Evolutionary conservation across 2,888 invertebrate genomes (phyloP).

Genomic region (Cantharis rustica): DNA sequence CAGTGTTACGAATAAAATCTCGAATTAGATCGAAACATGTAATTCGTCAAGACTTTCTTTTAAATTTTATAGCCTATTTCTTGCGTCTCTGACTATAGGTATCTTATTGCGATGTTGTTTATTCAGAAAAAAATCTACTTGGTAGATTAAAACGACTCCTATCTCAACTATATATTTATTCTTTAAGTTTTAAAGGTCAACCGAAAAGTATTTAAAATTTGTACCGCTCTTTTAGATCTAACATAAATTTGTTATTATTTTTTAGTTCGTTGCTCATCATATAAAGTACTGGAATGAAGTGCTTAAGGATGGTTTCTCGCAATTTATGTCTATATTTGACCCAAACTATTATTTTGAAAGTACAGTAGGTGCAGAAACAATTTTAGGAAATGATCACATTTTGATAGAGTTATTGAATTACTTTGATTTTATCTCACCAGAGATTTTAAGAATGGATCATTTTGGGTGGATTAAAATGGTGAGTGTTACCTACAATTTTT

Average conservation of each 20-base stretch:
- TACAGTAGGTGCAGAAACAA: conserved; percentile 71
- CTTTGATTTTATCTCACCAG: conserved; percentile 59
- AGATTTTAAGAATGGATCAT: conserved; percentile 67
- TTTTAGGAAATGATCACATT: conserved; percentile 79
- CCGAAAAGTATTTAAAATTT: too few species aligned
- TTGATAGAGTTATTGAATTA: conserved; percentile 69
- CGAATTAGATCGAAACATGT: too few species aligned
- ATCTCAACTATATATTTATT: too few species aligned
- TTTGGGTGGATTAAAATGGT: conserved; percentile 87
- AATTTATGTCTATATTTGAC: conserved; percentile 59
- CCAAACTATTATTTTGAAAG: conserved; percentile 65
- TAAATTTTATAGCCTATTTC: too few species aligned
- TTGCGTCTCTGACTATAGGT: too few species aligned
- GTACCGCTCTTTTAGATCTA: too few species aligned
- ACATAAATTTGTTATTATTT: background rate
- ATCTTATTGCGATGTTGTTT: too few species aligned
- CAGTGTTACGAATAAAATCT: too few species aligned
- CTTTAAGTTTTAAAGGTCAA: too few species aligned
- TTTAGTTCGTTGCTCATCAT: conserved; percentile 64
- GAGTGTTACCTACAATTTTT: conserved; percentile 35
- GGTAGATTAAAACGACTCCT: too few species aligned
- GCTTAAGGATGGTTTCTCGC: conserved; percentile 62
- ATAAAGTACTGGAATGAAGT: conserved; percentile 64
- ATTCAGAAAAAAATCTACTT: too few species aligned
- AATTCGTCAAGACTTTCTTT: too few species aligned